Evolutionary conservation across 2,797 vertebrate genomes (phyloP), one percentile per base, ranked within the genome.

Genomic region (Tinamus major): DNA sequence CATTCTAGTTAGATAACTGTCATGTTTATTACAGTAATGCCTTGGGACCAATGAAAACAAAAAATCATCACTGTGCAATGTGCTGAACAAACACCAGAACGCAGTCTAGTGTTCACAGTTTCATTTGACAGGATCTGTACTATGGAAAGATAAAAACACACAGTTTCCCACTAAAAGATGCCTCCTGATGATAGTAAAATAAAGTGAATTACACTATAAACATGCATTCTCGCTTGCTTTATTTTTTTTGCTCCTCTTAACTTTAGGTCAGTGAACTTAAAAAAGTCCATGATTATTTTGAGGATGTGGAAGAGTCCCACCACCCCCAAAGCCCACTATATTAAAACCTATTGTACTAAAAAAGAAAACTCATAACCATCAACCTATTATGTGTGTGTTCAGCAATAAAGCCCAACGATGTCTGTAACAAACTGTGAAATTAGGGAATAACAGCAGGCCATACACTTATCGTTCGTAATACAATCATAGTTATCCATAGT

Each of bases 1-100:
- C 55, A 68, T 81, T 87, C 58, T 20, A 85, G 8, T 65, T 77
- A 81, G 77, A 70, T 89, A 79, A 82, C 44, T 85, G 29, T 23
- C 15, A 46, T 4, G 3, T 83, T 87, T 87, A 78, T 64, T 61
- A 87, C 7, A 48, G 14, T 26, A 76, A 46, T 20, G 9, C 3
- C 46, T 72, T 79, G 59, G 62, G 49, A n/a, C 79, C 37, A 55
- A 12, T 44, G 42, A 74, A 89, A 78, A 46, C 72, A 72, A 80
- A 72, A 80, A 83, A 63, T 63, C 4, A 65, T 67, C 29, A 77
- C 35, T 29, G 51, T 55, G 11, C 8, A 23, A 69, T 42, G 35
- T 18, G 37, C 42, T 80, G 11, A 53, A 58, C 16, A 65, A 90
- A 77, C 41, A 67, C 13, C 64, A 59, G 42, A 84, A 81, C 14